phyloP scores from a whole-genome alignment of 2,113 vertebrate genomes.

The Acinonyx jubatus region DNA sequence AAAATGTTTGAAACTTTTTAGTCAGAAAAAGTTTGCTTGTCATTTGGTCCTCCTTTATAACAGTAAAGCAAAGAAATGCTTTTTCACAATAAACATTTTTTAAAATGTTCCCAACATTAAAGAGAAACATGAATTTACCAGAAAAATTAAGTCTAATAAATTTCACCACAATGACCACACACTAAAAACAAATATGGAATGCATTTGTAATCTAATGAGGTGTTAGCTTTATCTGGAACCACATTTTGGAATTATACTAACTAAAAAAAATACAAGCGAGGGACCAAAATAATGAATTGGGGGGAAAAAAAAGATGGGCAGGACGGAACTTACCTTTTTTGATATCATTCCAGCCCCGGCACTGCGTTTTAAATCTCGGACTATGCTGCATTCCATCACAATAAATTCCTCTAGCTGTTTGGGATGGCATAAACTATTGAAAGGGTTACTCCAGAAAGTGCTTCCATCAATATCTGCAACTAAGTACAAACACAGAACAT shows the following conservation, averaged over 20 bases:
- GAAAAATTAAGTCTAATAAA: background rate
- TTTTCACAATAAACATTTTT: background rate
- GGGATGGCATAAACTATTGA: conserved; percentile 93
- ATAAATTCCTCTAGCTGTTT: conserved; percentile 97
- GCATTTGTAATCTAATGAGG: conserved; percentile 8
- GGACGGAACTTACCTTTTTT: conserved; percentile 88
- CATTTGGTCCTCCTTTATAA: background rate
- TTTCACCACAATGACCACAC: background rate
- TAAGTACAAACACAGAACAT: conserved; percentile 69
- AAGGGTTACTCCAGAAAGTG: conserved; percentile 96
- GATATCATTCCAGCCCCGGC: conserved; percentile 94
- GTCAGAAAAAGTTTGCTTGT: background rate
- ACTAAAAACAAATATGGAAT: background rate
- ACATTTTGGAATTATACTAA: background rate
- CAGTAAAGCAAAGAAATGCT: background rate
- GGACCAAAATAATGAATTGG: background rate
- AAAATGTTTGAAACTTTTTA: conserved; percentile 3
- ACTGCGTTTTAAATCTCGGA: conserved; percentile 88
- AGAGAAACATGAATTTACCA: conserved; percentile 18
- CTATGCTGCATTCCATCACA: conserved; percentile 91
- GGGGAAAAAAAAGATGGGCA: background rate
- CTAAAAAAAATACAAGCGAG: background rate
- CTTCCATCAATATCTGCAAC: conserved; percentile 95
- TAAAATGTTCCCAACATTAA: background rate
- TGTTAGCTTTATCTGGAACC: background rate